Conservation (phyloP, 2,797 vertebrate species). For the Gephyroberyx darwinii region DNA sequence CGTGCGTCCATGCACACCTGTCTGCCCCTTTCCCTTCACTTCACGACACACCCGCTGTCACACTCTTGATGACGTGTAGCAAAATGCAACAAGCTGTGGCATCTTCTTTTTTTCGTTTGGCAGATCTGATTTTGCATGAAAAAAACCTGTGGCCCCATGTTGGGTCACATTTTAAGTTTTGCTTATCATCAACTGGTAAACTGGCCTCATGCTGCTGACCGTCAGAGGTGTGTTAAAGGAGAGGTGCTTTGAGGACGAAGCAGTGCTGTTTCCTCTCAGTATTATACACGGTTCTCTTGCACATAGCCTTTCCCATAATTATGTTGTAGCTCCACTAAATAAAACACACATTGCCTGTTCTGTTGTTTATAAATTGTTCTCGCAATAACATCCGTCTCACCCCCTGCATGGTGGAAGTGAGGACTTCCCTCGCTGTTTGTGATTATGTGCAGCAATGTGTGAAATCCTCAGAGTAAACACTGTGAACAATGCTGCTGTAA, state of each 20-base stretch:
- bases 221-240: neutral
- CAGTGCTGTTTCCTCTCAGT: constrained; percentile 19
- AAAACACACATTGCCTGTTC: constrained; percentile 16
- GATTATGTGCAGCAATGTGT: constrained; percentile 32
- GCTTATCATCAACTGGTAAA: constrained; percentile 9
- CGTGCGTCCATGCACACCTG: constrained; percentile 60
- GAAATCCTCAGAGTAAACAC: constrained; percentile 39
- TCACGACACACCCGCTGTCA: neutral
- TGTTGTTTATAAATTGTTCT: constrained; percentile 42
- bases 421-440: constrained; percentile 23
- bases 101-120: neutral
- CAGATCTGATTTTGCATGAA: neutral
- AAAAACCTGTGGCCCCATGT: neutral
- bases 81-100: neutral
- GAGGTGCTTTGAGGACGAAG: constrained; percentile 38
- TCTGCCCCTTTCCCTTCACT: constrained; percentile 17
- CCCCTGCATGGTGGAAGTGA: constrained; percentile 17
- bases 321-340: constrained; percentile 32
- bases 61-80: neutral
- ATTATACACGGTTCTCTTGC: constrained; percentile 1
- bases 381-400: constrained; percentile 26
- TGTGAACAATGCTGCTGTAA: constrained; percentile 22
- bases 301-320: constrained; percentile 29
- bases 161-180: neutral
- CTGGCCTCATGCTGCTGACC: constrained; percentile 11